phyloP scores from a whole-genome alignment of 2,888 invertebrate genomes.

The Zaprionus bogoriensis region DNA sequence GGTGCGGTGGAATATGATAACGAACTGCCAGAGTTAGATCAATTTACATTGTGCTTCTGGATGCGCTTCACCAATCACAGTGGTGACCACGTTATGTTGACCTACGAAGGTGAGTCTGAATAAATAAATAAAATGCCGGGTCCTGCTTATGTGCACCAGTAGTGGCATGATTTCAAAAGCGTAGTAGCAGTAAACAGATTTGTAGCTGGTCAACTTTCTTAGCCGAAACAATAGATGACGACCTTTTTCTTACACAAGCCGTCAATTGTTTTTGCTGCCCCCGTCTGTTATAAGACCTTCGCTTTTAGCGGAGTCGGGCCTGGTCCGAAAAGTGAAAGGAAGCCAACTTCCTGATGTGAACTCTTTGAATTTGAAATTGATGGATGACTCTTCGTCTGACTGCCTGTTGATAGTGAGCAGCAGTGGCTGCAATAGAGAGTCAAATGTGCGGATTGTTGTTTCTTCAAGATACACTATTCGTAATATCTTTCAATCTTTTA shows the following conservation, averaged over 20 bases:
- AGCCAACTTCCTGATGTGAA: constrained; percentile 70
- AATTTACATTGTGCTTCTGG: constrained; percentile 93
- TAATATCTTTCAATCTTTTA: constrained; percentile 29
- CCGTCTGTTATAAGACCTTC: constrained; percentile 29
- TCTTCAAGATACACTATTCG: constrained; percentile 16
- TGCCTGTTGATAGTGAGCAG: constrained; percentile 18
- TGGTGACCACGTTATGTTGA: constrained; percentile 91
- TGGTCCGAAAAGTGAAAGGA: constrained; percentile 79
- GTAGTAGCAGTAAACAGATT: neutral
- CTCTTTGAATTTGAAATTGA: constrained; percentile 24
- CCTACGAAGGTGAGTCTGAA: constrained; percentile 88
- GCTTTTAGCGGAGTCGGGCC: constrained; percentile 45
- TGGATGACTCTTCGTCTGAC: constrained; percentile 9
- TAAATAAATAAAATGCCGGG: no score
- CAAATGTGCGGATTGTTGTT: constrained; percentile 3
- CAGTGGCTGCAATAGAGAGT: neutral
- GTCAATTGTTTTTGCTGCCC: constrained; percentile 24
- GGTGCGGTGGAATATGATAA: constrained; percentile 88
- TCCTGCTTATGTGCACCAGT: no score
- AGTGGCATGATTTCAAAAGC: no score
- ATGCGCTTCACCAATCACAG: constrained; percentile 91
- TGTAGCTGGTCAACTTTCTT: constrained; percentile 23
- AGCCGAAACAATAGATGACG: constrained; percentile 11
- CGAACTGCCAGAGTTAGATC: constrained; percentile 89
- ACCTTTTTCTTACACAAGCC: constrained; percentile 30